phyloP scores from a whole-genome alignment of 1,140 invertebrate species.

The Sycobia sp. region DNA sequence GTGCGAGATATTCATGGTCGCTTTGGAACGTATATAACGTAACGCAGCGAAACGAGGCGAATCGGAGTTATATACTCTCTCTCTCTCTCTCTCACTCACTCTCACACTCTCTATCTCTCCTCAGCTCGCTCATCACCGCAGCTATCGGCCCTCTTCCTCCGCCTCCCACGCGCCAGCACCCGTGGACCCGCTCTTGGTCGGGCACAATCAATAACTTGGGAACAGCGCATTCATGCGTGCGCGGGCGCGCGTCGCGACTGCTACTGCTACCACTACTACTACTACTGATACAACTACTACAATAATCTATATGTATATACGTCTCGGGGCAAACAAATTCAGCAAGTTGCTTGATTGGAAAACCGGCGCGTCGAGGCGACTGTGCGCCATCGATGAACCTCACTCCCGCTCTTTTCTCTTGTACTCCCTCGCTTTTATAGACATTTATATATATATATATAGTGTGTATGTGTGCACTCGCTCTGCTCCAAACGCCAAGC shows the following conservation, averaged over 20 bases:
- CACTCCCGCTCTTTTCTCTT: no score
- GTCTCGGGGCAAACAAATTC: slow-evolving; percentile 61
- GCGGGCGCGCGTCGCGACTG: slow-evolving; percentile 22
- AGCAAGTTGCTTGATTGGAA: slow-evolving; percentile 63
- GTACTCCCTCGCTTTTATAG: no score
- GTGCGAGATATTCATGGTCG: no score
- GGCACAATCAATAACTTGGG: slow-evolving; percentile 60
- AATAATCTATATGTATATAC: no score
- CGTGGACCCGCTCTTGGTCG: no score
- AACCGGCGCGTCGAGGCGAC: slow-evolving; percentile 38
- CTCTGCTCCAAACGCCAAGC: background rate
- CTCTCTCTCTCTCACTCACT: no score
- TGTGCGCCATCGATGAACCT: no score
- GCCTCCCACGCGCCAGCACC: background rate
- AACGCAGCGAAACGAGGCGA: slow-evolving; percentile 57
- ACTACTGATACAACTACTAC: no score
- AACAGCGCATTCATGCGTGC: no score
- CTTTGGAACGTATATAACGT: slow-evolving; percentile 56
- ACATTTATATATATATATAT: no score
- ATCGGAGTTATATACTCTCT: slow-evolving; percentile 48
- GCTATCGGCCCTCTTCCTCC: slow-evolving; percentile 11
- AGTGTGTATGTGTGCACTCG: background rate
- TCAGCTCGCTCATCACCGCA: background rate
- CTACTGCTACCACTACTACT: no score
- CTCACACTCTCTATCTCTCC: background rate